Evolutionary conservation across 2,113 vertebrate genomes (phyloP), one percentile per base, ranked within the genome.

Genomic region (Nibea albiflora): DNA sequence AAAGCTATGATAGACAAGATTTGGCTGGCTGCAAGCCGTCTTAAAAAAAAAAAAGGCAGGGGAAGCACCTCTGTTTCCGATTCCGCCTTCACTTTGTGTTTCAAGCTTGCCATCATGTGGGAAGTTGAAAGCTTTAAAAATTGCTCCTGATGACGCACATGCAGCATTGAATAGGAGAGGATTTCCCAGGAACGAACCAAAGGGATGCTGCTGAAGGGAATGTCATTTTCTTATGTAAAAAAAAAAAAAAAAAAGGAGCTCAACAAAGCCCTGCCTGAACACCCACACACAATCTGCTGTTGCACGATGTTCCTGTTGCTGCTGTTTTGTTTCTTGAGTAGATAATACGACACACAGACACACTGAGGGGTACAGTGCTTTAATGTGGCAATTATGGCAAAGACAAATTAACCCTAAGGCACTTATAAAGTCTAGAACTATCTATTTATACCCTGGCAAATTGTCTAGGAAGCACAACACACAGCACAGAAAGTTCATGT

Each of bases 151-250:
- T 91, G 92, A 90, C 86, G 83, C 83, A 89, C 73, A 83, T 28
- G 49, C 74, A 83, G 81, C 75, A 54, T 63, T 56, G 85, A 79
- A 86, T 77, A 63, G 71, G 78, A 24, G 83, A 91, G 92, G 90
- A 86, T 90, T 90, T 91, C 92, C 89, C 87, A 73, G 67, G 65
- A 73, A 81, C 50, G 47, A 81, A 86, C 65, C 73, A 74, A 73
- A 81, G 49, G 46, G 24, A 8, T 66, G 73, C 74, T 61, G 39
- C 79, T 64, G 16, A 85, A 87, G 64, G 74, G 62, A 65, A 83
- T 71, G 78, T 77, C n/a, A 35, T 89, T 88, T 78, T 83, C 47
- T 84, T 80, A 63, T 76, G 65, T 61, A 58, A 65, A 78, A 76
- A 39, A 39, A 35, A 39, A 8, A 70, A 52, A 68, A 39, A 62